phyloP scores from a whole-genome alignment of 2,888 invertebrate genomes.

The Acanthosoma haemorrhoidale region DNA sequence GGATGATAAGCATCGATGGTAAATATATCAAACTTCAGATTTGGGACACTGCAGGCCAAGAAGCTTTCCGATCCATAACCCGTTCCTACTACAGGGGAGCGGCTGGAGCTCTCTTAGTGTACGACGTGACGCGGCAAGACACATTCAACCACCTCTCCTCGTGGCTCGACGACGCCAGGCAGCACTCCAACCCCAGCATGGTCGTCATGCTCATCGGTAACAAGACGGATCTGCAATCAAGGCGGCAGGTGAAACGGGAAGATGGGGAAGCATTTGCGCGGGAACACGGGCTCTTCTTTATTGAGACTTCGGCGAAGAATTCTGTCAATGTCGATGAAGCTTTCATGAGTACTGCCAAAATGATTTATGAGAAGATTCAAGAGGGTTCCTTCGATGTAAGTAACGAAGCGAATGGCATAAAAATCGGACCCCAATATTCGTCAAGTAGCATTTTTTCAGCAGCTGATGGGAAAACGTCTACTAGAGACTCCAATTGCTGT shows the following conservation, averaged over 20 bases:
- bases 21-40: constrained; percentile 99
- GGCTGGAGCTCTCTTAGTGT: constrained; percentile 95
- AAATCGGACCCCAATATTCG: constrained; percentile 97
- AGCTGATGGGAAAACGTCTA: constrained; percentile 73
- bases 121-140: constrained; percentile 97
- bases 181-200: constrained; percentile 76
- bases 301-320: constrained; percentile 99
- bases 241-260: constrained; percentile 96
- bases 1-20: constrained; percentile 99
- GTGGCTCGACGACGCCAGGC: constrained; percentile 98
- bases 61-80: constrained; percentile 91
- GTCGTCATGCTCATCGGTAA: constrained; percentile 99
- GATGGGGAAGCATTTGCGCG: constrained; percentile 99
- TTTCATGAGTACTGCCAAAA: constrained; percentile 99
- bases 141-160: constrained; percentile 99
- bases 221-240: constrained; percentile 96
- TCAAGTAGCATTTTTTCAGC: constrained; percentile 63
- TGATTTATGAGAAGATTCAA: constrained; percentile 99
- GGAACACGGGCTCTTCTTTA: constrained; percentile 98
- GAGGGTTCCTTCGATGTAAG: constrained; percentile 99
- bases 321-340: constrained; percentile 99
- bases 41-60: constrained; percentile 91
- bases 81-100: constrained; percentile 93
- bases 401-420: constrained; percentile 99
- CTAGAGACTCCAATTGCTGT: constrained; percentile 81